Conservation (phyloP, 2,113 vertebrate genomes). For the Indri indri region DNA sequence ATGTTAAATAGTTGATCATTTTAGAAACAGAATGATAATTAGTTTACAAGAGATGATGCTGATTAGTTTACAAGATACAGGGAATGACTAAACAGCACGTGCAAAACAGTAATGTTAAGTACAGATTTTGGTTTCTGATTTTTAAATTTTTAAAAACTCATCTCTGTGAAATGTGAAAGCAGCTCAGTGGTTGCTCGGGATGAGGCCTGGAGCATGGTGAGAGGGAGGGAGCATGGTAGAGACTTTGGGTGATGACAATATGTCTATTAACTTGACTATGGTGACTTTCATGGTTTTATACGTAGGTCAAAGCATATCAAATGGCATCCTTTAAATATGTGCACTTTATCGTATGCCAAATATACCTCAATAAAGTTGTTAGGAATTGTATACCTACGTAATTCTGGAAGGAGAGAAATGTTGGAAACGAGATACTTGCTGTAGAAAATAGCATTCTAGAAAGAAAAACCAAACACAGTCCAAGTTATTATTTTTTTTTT, state of each 20-base stretch:
- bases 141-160: neutral
- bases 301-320: neutral
- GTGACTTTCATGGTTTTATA: neutral
- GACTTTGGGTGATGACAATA: neutral
- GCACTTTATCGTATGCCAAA: neutral
- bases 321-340: neutral
- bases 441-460: neutral
- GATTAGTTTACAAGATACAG: neutral
- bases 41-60: neutral
- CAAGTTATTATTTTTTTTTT: neutral
- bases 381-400: neutral
- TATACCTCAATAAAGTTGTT: neutral
- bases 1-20: neutral
- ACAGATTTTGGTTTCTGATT: neutral
- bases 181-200: neutral
- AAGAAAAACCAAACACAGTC: neutral
- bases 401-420: neutral
- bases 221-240: neutral
- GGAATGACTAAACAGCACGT: neutral
- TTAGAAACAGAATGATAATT: neutral
- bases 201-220: accelerated
- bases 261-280: neutral
- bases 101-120: neutral
- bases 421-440: constrained; percentile 4
- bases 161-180: neutral